Evolutionary conservation across 1,140 invertebrate genomes (phyloP), one percentile per base, ranked within the genome.

Genomic region (Caenorhabditis briggsae): DNA sequence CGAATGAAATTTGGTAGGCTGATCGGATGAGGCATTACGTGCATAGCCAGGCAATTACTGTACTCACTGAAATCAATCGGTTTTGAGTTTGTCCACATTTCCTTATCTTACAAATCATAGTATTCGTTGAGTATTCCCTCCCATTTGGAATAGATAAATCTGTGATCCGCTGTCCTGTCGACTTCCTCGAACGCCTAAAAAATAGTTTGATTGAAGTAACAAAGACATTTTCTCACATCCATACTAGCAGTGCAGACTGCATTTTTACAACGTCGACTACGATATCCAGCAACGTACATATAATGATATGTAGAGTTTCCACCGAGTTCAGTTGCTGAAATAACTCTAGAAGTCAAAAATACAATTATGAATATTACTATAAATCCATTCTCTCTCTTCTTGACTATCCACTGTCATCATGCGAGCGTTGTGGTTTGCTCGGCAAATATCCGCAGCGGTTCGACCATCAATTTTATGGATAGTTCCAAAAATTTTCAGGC

Each of bases 241-340:
- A 53, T 25, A 3, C 33, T 43, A 14, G 14, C 64, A 70, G 3
- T 70, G 3, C 33, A 33, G 12, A 12, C 7, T 25, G 70, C 46
- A 25, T 50, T n/a, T 46, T 53, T 33, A 23, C 70, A 78, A 5
- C 53, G 8, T 43, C 70, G 70, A 14, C 23, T 78, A 78, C 70
- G 70, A n/a, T 78, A 25, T 53, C 70, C 70, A 14, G 70, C 70
- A 5, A 78, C 23, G 11, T 53, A 12, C 12, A 78, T 9, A 18
- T 11, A 23, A 0, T 0, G 46, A 16, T 78, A 78, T 5, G 46
- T 1, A 5, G 1, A 1, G n/a, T 70, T 78, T 25, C 70, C 70
- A 11, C 70, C 70, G n/a, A 78, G 70, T n/a, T 46, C 9, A 48
- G 70, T 78, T 23, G 70, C 70, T 78, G 70, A 50, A 78, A 53